Percentiles rank a stretch among this genome's conserved stretches.
Conservation (phyloP, 2,113 vertebrate species). For the Sisor rabdophorus region DNA sequence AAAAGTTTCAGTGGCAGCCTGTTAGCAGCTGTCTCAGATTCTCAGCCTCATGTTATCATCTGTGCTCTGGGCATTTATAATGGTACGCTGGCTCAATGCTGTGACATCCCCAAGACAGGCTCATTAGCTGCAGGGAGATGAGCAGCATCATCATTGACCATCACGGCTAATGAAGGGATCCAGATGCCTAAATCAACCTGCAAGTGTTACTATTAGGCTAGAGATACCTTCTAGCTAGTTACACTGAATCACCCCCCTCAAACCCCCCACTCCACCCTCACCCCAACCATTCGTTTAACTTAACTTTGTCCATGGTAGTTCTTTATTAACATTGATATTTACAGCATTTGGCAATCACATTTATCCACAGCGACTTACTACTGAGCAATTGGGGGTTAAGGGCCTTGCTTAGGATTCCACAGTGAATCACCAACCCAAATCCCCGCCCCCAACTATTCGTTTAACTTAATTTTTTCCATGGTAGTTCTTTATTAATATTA, state of each 20-base stretch:
- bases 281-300: too few relatives aligned
- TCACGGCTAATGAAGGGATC: conserved; percentile 35
- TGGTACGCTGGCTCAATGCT: background rate
- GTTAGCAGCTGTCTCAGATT: conserved; percentile 30
- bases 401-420: too few relatives aligned
- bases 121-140: conserved; percentile 35
- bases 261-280: too few relatives aligned
- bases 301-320: too few relatives aligned
- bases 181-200: conserved; percentile 14
- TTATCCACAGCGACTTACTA: too few relatives aligned
- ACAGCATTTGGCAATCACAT: too few relatives aligned
- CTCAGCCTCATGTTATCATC: background rate
- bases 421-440: too few relatives aligned
- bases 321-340: too few relatives aligned
- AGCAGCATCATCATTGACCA: conserved; percentile 30
- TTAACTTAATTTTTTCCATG: too few relatives aligned
- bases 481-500: too few relatives aligned
- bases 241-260: background rate
- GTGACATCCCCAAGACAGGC: conserved; percentile 34
- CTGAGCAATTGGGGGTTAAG: too few relatives aligned
- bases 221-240: background rate
- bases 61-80: background rate
- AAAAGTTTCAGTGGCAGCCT: conserved; percentile 8
- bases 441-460: too few relatives aligned
- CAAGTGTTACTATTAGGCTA: background rate